Conservation (phyloP, 2,113 vertebrate species). For the Lepisosteus osseus region DNA sequence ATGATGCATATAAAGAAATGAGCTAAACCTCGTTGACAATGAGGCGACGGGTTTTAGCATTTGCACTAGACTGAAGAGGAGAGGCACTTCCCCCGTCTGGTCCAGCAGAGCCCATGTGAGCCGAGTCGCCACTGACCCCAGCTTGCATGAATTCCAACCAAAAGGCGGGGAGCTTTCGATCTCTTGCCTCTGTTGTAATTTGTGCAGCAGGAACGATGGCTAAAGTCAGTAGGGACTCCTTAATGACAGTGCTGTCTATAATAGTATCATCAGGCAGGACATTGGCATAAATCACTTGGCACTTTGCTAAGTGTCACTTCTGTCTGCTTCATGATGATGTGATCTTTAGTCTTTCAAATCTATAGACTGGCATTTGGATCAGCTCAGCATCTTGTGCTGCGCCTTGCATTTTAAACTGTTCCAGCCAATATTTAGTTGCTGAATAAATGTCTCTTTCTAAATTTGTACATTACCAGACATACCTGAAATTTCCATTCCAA, state of each 20-base stretch:
- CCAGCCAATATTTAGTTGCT: conserved; percentile 72
- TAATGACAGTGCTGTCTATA: conserved; percentile 88
- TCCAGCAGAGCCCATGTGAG: not conserved
- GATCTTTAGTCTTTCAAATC: conserved; percentile 87
- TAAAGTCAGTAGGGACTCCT: conserved; percentile 74
- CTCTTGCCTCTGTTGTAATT: conserved; percentile 77
- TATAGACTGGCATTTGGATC: conserved; percentile 88
- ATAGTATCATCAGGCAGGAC: conserved; percentile 77
- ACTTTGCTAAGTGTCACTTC: conserved; percentile 83
- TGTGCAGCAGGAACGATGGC: conserved; percentile 77
- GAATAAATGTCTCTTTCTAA: conserved; percentile 59
- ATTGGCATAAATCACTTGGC: conserved; percentile 87
- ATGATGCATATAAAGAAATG: no score
- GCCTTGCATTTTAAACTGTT: conserved; percentile 77
- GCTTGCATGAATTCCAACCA: conserved; percentile 65
- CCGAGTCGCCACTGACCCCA: conserved; percentile 36
- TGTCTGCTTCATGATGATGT: conserved; percentile 81
- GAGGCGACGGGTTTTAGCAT: no score
- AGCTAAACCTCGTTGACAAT: no score
- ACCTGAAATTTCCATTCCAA: conserved; percentile 46
- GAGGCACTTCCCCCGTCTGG: no score
- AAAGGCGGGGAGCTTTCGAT: conserved; percentile 74
- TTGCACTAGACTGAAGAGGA: no score
- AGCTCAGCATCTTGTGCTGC: conserved; percentile 68
- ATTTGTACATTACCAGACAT: conserved; percentile 54